phyloP scores from a whole-genome alignment of 2,113 vertebrate genomes.

The Charadrius vociferus region DNA sequence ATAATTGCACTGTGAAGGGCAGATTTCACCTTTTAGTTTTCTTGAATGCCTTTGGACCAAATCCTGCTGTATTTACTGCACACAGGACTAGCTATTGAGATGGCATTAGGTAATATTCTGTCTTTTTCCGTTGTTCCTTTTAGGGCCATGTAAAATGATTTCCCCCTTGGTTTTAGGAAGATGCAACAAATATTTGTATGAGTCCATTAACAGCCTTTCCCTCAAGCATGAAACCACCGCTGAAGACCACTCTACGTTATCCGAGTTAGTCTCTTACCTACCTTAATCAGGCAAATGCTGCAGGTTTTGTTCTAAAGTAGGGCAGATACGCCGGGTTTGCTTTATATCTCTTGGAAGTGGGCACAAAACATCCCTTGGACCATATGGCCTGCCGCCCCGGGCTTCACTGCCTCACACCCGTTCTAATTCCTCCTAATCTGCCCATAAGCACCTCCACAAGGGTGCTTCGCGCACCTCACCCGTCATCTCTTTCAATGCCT shows the following conservation, averaged over 20 bases:
- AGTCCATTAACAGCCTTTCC: background rate
- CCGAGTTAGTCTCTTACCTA: background rate
- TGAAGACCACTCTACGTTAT: background rate
- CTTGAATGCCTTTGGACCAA: background rate
- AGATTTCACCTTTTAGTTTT: background rate
- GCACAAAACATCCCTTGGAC: background rate
- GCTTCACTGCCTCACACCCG: background rate
- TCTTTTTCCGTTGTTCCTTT: background rate
- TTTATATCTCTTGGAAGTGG: background rate
- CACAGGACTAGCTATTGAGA: background rate
- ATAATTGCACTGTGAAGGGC: background rate
- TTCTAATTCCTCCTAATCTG: conserved; percentile 27
- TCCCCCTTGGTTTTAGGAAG: background rate
- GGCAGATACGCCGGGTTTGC: background rate
- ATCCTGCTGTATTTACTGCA: background rate
- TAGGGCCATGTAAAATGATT: background rate
- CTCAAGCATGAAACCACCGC: background rate
- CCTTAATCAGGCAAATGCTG: background rate
- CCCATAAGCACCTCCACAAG: conserved; percentile 6
- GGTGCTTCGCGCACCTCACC: background rate
- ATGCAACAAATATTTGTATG: background rate
- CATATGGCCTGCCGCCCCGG: background rate
- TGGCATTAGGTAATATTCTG: background rate
- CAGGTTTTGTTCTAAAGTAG: background rate
- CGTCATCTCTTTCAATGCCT: background rate